phyloP scores from a whole-genome alignment of 2,797 vertebrate genomes.

The Gallinago stenura region DNA sequence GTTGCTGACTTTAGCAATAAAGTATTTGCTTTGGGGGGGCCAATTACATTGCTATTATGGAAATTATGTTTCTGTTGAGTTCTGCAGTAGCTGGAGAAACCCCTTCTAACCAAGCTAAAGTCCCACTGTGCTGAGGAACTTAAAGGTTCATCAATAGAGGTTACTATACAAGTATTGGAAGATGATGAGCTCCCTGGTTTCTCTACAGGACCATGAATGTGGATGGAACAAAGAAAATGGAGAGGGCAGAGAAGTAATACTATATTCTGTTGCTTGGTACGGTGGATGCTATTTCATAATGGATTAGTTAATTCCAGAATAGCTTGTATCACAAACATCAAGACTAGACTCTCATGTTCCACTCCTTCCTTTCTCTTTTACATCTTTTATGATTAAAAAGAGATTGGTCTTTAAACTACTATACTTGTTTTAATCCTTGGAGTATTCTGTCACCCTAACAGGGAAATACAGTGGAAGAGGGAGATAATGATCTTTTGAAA shows the following conservation, averaged over 20 bases:
- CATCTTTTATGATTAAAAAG: neutral
- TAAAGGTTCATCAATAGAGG: neutral
- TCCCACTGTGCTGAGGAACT: accelerated
- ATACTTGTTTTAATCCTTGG: neutral
- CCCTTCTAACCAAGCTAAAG: neutral
- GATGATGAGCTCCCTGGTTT: neutral
- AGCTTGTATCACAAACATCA: neutral
- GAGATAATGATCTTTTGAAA: neutral
- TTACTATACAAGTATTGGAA: neutral
- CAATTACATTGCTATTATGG: accelerated
- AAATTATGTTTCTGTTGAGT: neutral
- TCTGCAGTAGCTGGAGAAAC: neutral
- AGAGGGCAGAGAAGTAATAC: neutral
- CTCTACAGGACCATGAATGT: neutral
- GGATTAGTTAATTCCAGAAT: neutral
- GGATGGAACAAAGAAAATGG: neutral
- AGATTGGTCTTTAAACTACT: neutral
- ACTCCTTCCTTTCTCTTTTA: neutral
- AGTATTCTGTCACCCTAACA: neutral
- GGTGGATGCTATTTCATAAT: neutral
- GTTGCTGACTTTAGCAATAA: neutral
- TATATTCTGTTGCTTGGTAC: neutral
- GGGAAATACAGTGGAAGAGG: neutral
- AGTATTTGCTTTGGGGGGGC: neutral
- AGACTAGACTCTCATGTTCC: neutral